Evolutionary conservation across 92 coral and sea anemone species (phyloP).

Genomic region (Palythoa caribaeorum): DNA sequence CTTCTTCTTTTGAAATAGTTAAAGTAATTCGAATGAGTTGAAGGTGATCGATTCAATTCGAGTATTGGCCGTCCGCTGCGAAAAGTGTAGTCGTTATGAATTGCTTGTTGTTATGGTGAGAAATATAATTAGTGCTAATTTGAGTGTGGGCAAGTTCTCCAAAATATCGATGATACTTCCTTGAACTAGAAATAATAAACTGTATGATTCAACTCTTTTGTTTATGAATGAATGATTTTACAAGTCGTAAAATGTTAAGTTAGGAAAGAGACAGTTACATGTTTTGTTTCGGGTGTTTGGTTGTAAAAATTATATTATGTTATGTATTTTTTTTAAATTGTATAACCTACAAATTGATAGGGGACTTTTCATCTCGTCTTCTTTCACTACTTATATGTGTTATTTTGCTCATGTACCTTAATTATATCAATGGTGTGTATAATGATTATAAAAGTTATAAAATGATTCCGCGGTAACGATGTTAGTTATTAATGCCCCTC

Average conservation of each 20-base stretch:
- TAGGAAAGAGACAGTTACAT: not conserved
- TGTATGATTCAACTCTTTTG: not conserved
- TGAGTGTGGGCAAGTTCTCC: not conserved
- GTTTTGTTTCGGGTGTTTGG: not conserved
- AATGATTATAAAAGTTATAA: too few relatives aligned
- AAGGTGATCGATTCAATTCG: not conserved
- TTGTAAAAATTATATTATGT: too few relatives aligned
- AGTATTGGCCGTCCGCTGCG: not conserved
- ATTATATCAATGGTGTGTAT: too few relatives aligned
- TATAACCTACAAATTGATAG: too few relatives aligned
- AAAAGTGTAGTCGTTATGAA: not conserved
- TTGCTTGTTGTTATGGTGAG: constrained; percentile 40
- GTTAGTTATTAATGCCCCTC: too few relatives aligned
- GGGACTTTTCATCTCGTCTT: too few relatives aligned
- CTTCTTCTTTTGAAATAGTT: not conserved
- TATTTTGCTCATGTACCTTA: too few relatives aligned
- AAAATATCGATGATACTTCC: not conserved
- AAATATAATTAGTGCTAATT: constrained; percentile 32
- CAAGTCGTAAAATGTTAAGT: not conserved
- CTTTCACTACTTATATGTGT: too few relatives aligned
- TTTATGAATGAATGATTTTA: not conserved
- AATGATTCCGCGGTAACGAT: too few relatives aligned
- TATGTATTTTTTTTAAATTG: too few relatives aligned
- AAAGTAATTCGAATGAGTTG: not conserved
- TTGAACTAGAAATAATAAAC: not conserved